Evolutionary conservation across 2,113 vertebrate species (phyloP).

Genomic region (pig (Sus scrofa)): DNA sequence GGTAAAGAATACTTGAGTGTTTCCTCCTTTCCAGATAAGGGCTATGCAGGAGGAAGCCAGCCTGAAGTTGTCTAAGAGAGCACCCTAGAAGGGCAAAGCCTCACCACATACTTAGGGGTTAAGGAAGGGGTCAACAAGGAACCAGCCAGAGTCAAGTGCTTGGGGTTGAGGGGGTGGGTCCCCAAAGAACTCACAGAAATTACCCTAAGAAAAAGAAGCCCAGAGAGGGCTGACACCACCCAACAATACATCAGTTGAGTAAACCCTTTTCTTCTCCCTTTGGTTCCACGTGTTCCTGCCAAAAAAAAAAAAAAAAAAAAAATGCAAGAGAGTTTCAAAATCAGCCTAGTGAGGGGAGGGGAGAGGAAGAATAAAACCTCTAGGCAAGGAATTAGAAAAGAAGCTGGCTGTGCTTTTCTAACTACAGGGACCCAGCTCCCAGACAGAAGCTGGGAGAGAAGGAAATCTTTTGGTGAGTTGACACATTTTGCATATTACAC

Average conservation of each 20-base stretch:
- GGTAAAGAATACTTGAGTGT: not conserved
- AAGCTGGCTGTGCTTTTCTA: not conserved
- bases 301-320: not conserved
- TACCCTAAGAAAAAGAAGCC: not conserved
- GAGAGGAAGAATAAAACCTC: not conserved
- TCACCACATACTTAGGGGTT: not conserved
- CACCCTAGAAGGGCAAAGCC: not conserved
- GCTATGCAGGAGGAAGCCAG: not conserved
- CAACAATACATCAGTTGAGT: not conserved
- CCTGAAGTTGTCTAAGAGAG: not conserved
- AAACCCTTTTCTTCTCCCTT: not conserved
- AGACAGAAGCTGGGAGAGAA: not conserved
- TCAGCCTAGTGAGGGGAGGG: not conserved
- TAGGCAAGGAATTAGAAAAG: conserved; percentile 4
- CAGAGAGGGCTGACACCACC: not conserved
- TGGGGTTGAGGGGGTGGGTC: accelerated
- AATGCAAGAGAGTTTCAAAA: not conserved
- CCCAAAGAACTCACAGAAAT: not conserved
- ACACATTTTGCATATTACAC: not conserved
- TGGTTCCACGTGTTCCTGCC: not conserved
- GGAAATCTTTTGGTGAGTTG: not conserved
- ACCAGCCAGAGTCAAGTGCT: not conserved
- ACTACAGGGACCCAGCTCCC: not conserved
- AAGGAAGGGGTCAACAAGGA: not conserved
- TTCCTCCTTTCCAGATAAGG: not conserved